These are phyloP conservation scores for Tychaedon coryphoeus DNA, from an alignment of 2,113 vertebrate genomes.

Conservation along the genomic window DNA sequence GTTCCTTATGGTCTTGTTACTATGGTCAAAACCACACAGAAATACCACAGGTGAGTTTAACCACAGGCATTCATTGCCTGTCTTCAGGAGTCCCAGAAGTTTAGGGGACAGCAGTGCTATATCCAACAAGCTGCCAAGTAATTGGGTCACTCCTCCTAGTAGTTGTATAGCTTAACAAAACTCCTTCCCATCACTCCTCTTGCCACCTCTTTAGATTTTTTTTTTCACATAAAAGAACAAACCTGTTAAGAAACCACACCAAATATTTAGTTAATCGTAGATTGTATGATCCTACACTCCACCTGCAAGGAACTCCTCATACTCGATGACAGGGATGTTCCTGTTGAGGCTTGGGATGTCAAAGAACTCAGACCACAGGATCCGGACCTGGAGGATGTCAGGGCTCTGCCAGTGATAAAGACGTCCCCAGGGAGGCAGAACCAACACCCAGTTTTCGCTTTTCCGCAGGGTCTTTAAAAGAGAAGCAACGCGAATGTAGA, in stretches of 20 bases:
- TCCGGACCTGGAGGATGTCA: slow-evolving; percentile 84
- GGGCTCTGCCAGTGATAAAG: slow-evolving; percentile 98
- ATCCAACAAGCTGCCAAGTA: neutral
- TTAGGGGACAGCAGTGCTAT: rapidly evolving
- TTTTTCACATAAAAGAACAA: neutral
- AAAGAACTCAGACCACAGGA: slow-evolving; percentile 92
- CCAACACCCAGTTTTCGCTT: slow-evolving; percentile 87
- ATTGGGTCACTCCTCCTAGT: neutral
- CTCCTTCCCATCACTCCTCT: neutral
- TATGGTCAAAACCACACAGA: neutral
- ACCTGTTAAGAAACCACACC: neutral
- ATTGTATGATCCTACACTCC: neutral
- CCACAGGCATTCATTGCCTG: neutral
- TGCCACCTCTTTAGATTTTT: neutral
- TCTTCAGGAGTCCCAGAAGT: neutral
- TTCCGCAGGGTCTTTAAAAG: slow-evolving; percentile 87
- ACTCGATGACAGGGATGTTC: slow-evolving; percentile 92
- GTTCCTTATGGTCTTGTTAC: neutral
- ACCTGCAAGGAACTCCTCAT: slow-evolving; percentile 94
- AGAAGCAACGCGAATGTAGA: slow-evolving; percentile 90
- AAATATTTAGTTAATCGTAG: neutral
- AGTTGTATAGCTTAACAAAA: neutral
- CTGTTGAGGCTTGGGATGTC: slow-evolving; percentile 85
- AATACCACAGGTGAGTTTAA: neutral
- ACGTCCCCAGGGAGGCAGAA: slow-evolving; percentile 95